phyloP scores from a whole-genome alignment of 1,140 invertebrate species.

The Heliothis virescens region DNA sequence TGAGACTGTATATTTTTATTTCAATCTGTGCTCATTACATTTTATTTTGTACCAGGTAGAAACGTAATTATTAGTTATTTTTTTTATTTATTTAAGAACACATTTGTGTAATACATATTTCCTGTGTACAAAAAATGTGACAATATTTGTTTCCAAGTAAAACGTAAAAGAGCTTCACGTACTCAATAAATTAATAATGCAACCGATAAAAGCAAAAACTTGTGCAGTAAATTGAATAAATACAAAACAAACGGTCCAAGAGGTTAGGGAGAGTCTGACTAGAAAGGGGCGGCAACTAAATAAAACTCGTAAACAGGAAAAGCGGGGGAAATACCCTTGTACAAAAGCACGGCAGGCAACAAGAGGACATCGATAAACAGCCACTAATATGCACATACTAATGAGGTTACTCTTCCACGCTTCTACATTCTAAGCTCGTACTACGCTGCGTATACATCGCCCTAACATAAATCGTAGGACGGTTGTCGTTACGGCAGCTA shows the following conservation, averaged over 20 bases:
- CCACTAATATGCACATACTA: conserved; percentile 49
- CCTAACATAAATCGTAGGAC: conserved; percentile 56
- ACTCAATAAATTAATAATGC: conserved; percentile 17
- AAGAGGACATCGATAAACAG: conserved; percentile 48
- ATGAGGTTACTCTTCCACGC: conserved; percentile 45
- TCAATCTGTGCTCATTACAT: neutral
- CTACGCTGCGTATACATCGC: conserved; percentile 21
- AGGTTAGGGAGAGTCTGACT: neutral
- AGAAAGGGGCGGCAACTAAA: conserved; percentile 24
- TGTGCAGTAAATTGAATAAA: conserved; percentile 45
- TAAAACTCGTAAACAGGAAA: conserved; percentile 47
- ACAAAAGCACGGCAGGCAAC: conserved; percentile 27
- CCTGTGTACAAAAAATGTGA: no score
- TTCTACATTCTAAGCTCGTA: conserved; percentile 25
- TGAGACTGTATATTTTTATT: neutral
- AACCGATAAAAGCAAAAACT: conserved; percentile 7
- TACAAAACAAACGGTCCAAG: conserved; percentile 18
- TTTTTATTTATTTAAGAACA: no score
- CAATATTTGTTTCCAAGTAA: neutral
- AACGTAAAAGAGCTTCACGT: neutral
- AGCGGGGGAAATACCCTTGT: conserved; percentile 15
- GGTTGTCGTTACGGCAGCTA: conserved; percentile 56
- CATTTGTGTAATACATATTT: no score
- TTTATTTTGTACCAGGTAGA: neutral
- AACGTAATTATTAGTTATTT: no score